Evolutionary conservation across 1,140 invertebrate species (phyloP).

Genomic region (Bombus cullumanus): DNA sequence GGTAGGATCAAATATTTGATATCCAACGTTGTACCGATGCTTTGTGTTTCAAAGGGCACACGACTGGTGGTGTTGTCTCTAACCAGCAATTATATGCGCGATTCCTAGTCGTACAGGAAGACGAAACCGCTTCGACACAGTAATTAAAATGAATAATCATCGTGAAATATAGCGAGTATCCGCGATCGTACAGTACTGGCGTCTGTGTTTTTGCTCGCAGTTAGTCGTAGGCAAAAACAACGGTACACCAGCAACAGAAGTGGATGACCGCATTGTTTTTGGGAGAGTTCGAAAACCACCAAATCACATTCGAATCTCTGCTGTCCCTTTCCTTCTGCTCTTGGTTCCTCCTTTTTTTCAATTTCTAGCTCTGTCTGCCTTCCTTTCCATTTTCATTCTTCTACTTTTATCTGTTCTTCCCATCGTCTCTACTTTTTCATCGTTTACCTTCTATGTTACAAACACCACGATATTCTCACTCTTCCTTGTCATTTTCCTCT

Average conservation of each 20-base stretch:
- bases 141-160: background rate
- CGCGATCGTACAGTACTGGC: background rate
- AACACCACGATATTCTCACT: background rate
- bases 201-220: background rate
- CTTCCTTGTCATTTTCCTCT: background rate
- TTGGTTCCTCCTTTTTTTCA: background rate
- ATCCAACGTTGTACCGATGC: background rate
- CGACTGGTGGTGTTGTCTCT: background rate
- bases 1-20: background rate
- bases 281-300: background rate
- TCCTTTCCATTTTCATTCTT: no score
- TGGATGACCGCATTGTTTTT: background rate
- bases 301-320: conserved; percentile 22
- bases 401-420: background rate
- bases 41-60: background rate
- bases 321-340: background rate
- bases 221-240: background rate
- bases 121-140: background rate
- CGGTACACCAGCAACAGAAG: background rate
- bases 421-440: background rate
- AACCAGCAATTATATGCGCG: background rate
- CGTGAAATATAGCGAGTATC: conserved; percentile 9
- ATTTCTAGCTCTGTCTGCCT: no score
- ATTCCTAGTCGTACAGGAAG: background rate
- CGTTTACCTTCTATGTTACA: background rate